Evolutionary conservation across 2,797 vertebrate species (phyloP).

Genomic region (Sebastes taczanowskii): DNA sequence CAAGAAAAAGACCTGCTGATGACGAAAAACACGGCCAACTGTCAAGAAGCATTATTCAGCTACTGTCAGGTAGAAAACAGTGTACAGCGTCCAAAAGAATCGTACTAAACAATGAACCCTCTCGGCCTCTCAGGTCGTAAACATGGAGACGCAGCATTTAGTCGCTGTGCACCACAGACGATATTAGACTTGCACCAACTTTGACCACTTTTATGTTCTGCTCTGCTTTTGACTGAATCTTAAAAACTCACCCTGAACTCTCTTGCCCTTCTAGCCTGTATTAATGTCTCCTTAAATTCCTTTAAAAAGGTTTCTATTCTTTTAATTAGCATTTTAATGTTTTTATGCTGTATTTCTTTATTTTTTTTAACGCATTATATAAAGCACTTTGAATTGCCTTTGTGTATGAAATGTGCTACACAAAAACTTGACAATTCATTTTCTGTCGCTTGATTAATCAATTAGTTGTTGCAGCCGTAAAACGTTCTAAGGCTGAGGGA

Average conservation of each 20-base stretch:
- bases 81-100: background rate
- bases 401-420: background rate
- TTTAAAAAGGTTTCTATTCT: background rate
- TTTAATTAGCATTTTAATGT: background rate
- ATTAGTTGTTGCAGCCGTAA: background rate
- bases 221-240: background rate
- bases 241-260: background rate
- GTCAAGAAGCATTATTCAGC: background rate
- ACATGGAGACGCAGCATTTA: background rate
- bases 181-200: background rate
- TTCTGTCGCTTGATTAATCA: background rate
- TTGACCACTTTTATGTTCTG: background rate
- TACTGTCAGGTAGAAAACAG: background rate
- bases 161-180: background rate
- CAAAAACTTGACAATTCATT: background rate
- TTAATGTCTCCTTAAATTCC: background rate
- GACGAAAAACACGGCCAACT: constrained; percentile 7
- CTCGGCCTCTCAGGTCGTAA: background rate
- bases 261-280: background rate
- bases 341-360: background rate
- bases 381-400: background rate
- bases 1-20: constrained; percentile 11
- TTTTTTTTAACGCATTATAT: background rate
- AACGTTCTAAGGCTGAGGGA: background rate
- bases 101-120: background rate